Evolutionary conservation across 2,113 vertebrate species (phyloP), one percentile per base, ranked within the genome.

Genomic region (Orthochromis malagaraziensis): DNA sequence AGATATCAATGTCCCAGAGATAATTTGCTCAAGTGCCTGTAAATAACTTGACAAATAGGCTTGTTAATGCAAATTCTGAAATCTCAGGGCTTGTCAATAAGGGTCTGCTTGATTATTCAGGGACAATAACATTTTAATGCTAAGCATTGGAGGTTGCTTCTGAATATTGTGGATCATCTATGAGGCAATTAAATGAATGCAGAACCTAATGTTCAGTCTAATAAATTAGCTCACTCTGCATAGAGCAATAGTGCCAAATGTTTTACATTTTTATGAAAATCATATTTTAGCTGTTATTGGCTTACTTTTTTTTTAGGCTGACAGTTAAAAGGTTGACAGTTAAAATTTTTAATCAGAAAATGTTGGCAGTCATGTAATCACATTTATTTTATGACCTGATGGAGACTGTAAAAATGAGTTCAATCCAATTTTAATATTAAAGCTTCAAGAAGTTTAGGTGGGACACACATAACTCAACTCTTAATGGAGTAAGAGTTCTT

Each of bases 1-100:
- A 86, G 5, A 90, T 89, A 82, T 79, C 80, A 93, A 90, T 84
- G 84, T 84, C 83, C 80, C 6, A 53, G 68, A 58, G 83, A 68
- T 70, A 4, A 84, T 87, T 89, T 90, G 70, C 26, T n/a, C 75
- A 68, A 87, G 77, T 31, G 11, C 49, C 63, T 75, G 40, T 54
- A 68, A 90, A 86, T 86, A 58, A 80, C 81, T 33, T 80, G 79
- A 86, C 70, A 81, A 87, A 77, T 33, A 75, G 10, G 53, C 45
- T 70, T 68, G 42, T 87, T 85, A 83, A 68, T 47, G 58, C 40
- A 82, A 14, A 68, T 60, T 84, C 7, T n/a, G 47, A 85, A 81
- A 88, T 82, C 63, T 73, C 80, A 10, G 79, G 26, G 9, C 13
- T 54, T 31, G 58, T 31, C 70, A 49, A 29, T 31, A 51, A 51